Evolutionary conservation across 2,113 vertebrate species (phyloP), one percentile per base, ranked within the genome.

Genomic region (Lagopus leucura): DNA sequence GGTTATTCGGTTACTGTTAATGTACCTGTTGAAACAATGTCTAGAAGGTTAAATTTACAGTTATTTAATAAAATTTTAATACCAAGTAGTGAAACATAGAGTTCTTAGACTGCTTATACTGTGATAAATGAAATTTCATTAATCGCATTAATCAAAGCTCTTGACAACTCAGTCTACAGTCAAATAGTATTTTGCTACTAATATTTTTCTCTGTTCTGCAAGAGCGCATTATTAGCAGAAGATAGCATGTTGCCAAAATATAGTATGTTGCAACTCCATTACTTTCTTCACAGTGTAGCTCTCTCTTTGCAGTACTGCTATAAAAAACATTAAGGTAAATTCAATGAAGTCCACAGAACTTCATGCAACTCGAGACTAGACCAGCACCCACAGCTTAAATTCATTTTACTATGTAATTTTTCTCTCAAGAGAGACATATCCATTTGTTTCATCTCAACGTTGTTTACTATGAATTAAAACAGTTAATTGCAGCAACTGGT

Each of bases 1-100:
- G 1, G 98, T 98, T 93, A 99, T 98, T 45, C 98, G 98, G 94
- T 99, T 99, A 95, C 98, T 98, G 94, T 98, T 99, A 93, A 99
- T 97, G 88, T 98, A 98, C 91, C 99, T 99, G 96, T 94, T 69
- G 45, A 86, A 90, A 96, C 75, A 97, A 87, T 45, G 69, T 79
- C 34, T 61, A 79, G 89, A 92, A 83, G 16, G 90, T 91, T 95
- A 95, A 73, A 96, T 72, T 90, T 79, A 87, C 40, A 69, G 40
- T 88, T 92, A 67, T 89, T 92, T 80, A 89, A 86, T 81, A 88
- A 61, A 89, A 67, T 93, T 77, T 78, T 89, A 90, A 69, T 73
- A 92, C 48, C 28, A 83, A 77, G 12, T 12, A 89, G 60, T 36
- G 24, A 88, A 89, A 80, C 70, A 83, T 40, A 94, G 86, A 88